Evolutionary conservation across 2,113 vertebrate species (phyloP).

Genomic region (Lanius collurio): DNA sequence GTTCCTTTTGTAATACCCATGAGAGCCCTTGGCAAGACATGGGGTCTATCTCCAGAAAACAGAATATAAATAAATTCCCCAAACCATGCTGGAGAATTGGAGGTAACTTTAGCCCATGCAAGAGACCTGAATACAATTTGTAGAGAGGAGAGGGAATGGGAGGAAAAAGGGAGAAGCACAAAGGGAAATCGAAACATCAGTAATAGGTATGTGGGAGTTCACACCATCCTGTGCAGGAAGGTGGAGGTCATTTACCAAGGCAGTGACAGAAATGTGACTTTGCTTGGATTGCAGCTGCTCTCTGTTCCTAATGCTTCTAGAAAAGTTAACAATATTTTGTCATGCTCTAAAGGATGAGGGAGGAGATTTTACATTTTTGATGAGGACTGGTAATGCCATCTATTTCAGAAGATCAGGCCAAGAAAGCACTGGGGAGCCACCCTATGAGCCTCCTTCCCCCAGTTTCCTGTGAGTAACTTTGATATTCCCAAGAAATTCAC

Average conservation of each 20-base stretch:
- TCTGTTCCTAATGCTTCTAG: not conserved
- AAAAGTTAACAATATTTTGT: not conserved
- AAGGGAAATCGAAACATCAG: not conserved
- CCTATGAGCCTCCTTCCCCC: not conserved
- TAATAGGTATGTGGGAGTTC: not conserved
- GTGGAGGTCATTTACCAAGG: not conserved
- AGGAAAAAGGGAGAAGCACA: not conserved
- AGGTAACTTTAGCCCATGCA: slow-evolving; percentile 34
- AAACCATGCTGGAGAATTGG: slow-evolving; percentile 5
- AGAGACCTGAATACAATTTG: slow-evolving; percentile 26
- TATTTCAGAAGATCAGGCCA: not conserved
- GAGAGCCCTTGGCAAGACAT: slow-evolving; percentile 58
- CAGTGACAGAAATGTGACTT: slow-evolving; percentile 2
- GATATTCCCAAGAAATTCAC: not conserved
- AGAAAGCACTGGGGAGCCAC: not conserved
- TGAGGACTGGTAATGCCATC: slow-evolving; percentile 23
- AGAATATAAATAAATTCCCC: slow-evolving; percentile 65
- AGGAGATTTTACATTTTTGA: slow-evolving; percentile 18
- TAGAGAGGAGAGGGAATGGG: not conserved
- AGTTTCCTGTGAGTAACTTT: not conserved
- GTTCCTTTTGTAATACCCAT: slow-evolving; percentile 60
- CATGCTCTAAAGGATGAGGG: not conserved
- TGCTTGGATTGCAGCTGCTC: slow-evolving; percentile 16
- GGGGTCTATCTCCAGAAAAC: slow-evolving; percentile 53
- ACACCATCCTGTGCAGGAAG: not conserved